Evolutionary conservation across 2,888 invertebrate species (phyloP), one percentile per base, ranked within the genome.

Genomic region (Lucinisca nassula): DNA sequence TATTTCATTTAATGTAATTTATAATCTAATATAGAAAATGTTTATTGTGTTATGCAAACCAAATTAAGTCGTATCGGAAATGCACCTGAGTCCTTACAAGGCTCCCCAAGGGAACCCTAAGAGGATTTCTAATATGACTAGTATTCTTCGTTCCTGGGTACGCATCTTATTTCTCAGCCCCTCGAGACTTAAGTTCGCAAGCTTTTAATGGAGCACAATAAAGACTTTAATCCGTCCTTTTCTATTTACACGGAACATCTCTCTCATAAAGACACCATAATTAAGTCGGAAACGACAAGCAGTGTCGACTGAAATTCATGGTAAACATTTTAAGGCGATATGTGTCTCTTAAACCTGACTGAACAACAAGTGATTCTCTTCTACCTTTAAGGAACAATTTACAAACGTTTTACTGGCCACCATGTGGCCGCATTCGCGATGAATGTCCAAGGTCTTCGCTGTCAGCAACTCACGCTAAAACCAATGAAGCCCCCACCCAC

Each of bases 41-140:
- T 93, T 93, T 90, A 94, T 94, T 90, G 88, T 91, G 92, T 94
- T 94, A 93, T 93, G 92, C 90, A 92, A 92, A 93, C 86, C 84
- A 76, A 87, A 90, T 90, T 90, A 90, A 82, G 79, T 74, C 78
- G 45, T 73, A 77, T 55, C 73, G 51, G 61, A 78, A 84, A 58
- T 76, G 92, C 89, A 89, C 90, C 89, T 92, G 90, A 85, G 90
- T 84, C 88, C 74, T 76, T 84, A 30, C 72, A 51, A 67, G 55
- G 83, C 40, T 75, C 85, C 84, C 61, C 72, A 38, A 78, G 77
- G 77, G 77, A 21, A 10, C 14, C 8, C n/a, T 77, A 27, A 77
- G 58, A 77, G 58, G 77, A 77, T 77, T 58, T 77, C 55, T 77
- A 61, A 51, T 77, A 83, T 84, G 74, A 75, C 77, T 85, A 70